Base-by-base conservation (phyloP, 2,113 vertebrate genomes). In the Patagioenas fasciata region DNA sequence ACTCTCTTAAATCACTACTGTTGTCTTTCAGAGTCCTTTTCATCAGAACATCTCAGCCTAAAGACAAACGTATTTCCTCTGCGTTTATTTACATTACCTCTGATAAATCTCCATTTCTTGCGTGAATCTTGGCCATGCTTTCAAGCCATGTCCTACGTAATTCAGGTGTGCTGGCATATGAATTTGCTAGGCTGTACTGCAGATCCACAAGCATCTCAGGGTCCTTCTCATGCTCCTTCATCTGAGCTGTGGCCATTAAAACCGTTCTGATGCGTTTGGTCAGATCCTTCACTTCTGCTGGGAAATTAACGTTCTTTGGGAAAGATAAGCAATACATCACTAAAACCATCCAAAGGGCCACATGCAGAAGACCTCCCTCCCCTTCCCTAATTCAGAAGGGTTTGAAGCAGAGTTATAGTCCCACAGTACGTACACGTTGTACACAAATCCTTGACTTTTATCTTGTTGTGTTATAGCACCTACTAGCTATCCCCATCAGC, bases 191-290 rank as follows among this genome's bases (percentile, higher is more conserved):
- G 94, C 99, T 99, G 97, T 99, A 99, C 93, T 99, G 99, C 78
- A 99, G 98, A 70, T 99, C 99, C 95, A 99, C 99, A 81, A 99
- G 97, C 99, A 99, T 99, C 96, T 99, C 99, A 0, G 99, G 99
- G 93, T 99, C 99, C 91, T 99, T 99, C 97, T 99, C 99, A 3
- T 99, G 99, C 96, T 99, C 99, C 91, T 99, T 99, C 99, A 99
- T 99, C 97, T 99, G 99, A 8, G 99, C 99, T 4, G 99, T 99
- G 92, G 99, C 99, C 99, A 99, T 99, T 91, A 99, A 97, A 83
- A 99, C 99, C 0, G 99, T 99, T 56, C 99, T 97, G 96, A 99
- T 99, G 80, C 99, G 98, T 85, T 99, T 99, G 61, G 99, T 99
- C 87, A 99, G 97, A 88, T 99, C 99, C 97, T 99, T 99, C 77